These are phyloP conservation scores for Tridacna gigas DNA, from an alignment of 2,888 invertebrate genomes.

Conservation along the genomic window DNA sequence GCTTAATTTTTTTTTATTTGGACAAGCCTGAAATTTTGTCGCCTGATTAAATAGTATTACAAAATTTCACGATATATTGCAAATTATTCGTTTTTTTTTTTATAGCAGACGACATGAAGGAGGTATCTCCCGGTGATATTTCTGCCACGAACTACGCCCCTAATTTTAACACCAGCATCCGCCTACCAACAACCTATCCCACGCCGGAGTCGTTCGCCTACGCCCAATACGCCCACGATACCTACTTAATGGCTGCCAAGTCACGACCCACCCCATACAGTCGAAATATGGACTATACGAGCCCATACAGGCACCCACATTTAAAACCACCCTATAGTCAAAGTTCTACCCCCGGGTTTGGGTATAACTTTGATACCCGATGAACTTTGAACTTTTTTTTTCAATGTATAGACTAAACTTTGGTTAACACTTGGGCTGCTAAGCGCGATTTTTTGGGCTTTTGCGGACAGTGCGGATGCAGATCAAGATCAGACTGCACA, in stretches of 20 bases:
- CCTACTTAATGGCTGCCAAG: conserved; percentile 77
- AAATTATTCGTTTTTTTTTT: too few relatives aligned
- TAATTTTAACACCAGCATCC: conserved; percentile 65
- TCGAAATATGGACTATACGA: conserved; percentile 78
- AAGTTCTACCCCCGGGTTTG: conserved; percentile 50
- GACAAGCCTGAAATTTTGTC: too few relatives aligned
- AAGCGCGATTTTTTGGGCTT: too few relatives aligned
- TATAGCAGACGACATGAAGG: conserved; percentile 60
- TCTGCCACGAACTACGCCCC: conserved; percentile 62
- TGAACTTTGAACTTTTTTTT: conserved; percentile 29
- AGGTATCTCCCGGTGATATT: conserved; percentile 51
- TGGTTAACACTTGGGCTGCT: too few relatives aligned
- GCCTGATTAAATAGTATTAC: too few relatives aligned
- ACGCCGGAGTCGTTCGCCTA: conserved; percentile 75
- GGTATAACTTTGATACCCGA: conserved; percentile 61
- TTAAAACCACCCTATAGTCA: conserved; percentile 79
- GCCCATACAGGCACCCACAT: conserved; percentile 77
- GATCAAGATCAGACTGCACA: too few relatives aligned
- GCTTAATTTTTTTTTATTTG: too few relatives aligned
- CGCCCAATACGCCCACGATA: conserved; percentile 76
- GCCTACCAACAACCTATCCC: conserved; percentile 68
- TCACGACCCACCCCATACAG: conserved; percentile 79
- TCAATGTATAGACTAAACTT: not conserved
- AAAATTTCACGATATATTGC: too few relatives aligned
- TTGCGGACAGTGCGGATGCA: too few relatives aligned